Conservation (phyloP, 1,140 invertebrate genomes). For the Trichoplusia ni region DNA sequence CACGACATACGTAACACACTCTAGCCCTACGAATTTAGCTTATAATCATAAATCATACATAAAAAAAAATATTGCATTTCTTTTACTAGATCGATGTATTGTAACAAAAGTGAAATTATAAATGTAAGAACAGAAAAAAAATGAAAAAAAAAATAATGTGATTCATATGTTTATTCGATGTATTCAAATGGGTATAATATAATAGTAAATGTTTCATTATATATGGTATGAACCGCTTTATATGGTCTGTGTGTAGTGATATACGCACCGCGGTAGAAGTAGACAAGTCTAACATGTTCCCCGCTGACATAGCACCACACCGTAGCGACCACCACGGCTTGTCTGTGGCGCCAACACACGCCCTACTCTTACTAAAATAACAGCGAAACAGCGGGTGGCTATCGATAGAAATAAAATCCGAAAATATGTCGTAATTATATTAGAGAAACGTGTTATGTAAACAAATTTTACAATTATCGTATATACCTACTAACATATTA, state of each 20-base stretch:
- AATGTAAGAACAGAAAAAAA: constrained; percentile 54
- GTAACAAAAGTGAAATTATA: constrained; percentile 44
- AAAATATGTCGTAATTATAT: constrained; percentile 14
- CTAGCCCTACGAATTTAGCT: constrained; percentile 44
- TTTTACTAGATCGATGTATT: constrained; percentile 48
- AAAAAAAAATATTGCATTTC: constrained; percentile 14
- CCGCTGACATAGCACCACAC: too few species aligned
- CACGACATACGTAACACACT: constrained; percentile 19
- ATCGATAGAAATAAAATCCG: neutral
- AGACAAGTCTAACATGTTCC: too few species aligned
- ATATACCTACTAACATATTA: constrained; percentile 33
- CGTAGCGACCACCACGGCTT: too few species aligned
- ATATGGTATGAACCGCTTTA: constrained; percentile 31
- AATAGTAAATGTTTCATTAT: constrained; percentile 2
- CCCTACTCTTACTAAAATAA: neutral
- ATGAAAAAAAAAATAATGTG: constrained; percentile 50
- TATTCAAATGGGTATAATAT: neutral
- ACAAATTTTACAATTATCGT: constrained; percentile 15
- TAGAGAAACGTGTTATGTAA: constrained; percentile 13
- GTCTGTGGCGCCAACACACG: too few species aligned
- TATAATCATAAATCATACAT: constrained; percentile 27
- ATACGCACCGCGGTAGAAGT: constrained; percentile 55
- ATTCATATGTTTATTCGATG: constrained; percentile 63
- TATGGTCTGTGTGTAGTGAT: constrained; percentile 38
- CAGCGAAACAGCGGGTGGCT: neutral